These are phyloP conservation scores for Caenorhabditis sulstoni DNA, from an alignment of 2,888 invertebrate species.

Conservation along the genomic window DNA sequence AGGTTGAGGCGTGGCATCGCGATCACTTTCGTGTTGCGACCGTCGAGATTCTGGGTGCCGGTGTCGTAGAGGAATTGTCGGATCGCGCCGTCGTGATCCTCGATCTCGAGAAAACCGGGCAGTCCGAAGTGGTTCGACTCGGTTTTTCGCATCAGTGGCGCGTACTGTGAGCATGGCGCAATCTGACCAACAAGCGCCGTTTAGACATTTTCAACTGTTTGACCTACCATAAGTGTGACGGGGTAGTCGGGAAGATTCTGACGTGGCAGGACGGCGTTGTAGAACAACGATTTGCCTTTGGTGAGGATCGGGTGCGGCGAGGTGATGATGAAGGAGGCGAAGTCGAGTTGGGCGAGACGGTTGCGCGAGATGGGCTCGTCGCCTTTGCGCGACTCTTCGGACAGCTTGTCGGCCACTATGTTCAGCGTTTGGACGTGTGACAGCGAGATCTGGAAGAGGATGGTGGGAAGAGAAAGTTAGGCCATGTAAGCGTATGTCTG, in stretches of 20 bases:
- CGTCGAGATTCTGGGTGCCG: conserved; percentile 68
- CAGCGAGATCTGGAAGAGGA: conserved; percentile 53
- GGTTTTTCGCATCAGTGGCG: conserved; percentile 72
- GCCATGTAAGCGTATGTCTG: too few species aligned
- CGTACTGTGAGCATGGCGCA: conserved; percentile 75
- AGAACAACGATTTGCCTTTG: conserved; percentile 71
- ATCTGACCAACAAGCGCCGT: too few species aligned
- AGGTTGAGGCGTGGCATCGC: conserved; percentile 74
- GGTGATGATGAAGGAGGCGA: conserved; percentile 65
- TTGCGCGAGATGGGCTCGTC: conserved; percentile 67
- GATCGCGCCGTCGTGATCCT: conserved; percentile 72
- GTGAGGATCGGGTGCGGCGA: conserved; percentile 68
- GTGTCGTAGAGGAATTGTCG: conserved; percentile 69
- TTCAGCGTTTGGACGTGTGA: conserved; percentile 66
- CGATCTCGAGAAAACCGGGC: conserved; percentile 71
- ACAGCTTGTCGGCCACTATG: conserved; percentile 61
- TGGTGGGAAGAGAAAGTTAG: too few species aligned
- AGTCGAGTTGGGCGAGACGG: conserved; percentile 60
- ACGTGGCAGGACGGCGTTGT: conserved; percentile 70
- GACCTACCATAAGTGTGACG: conserved; percentile 70
- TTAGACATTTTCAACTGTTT: too few species aligned
- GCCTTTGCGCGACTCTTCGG: conserved; percentile 60
- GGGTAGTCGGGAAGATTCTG: conserved; percentile 64
- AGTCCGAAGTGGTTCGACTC: conserved; percentile 72
- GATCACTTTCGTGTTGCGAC: conserved; percentile 66